phyloP scores from a whole-genome alignment of 2,888 invertebrate species.

The Oligia latruncula region DNA sequence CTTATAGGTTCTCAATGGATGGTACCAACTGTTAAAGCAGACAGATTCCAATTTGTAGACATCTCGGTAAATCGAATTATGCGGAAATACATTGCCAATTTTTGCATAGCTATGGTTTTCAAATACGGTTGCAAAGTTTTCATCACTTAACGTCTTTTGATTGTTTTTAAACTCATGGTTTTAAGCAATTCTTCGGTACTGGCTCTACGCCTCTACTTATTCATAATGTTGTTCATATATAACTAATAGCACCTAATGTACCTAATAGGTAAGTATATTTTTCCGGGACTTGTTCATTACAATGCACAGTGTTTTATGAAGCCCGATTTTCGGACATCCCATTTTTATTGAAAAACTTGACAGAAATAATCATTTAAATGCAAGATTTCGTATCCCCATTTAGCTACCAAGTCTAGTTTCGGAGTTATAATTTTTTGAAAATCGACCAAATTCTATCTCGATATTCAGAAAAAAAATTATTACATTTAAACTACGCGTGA shows the following conservation, averaged over 20 bases:
- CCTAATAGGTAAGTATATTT: not conserved
- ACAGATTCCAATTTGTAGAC: not conserved
- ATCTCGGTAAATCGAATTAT: not conserved
- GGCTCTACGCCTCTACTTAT: not conserved
- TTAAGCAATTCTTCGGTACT: not conserved
- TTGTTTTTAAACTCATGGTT: not conserved
- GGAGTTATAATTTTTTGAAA: too few species aligned
- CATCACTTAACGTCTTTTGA: not conserved
- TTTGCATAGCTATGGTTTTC: not conserved
- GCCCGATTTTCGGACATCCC: too few species aligned
- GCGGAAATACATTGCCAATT: not conserved
- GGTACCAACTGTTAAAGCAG: not conserved
- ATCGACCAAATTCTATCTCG: too few species aligned
- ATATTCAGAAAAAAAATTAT: too few species aligned
- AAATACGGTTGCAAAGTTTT: not conserved
- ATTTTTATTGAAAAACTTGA: too few species aligned
- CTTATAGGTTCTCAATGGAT: not conserved
- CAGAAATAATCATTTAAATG: too few species aligned
- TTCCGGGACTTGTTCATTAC: slow-evolving; percentile 31
- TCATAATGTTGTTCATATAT: too few species aligned
- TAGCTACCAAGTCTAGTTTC: too few species aligned
- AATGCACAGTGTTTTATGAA: too few species aligned
- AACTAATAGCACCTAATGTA: not conserved
- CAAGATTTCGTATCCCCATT: too few species aligned
- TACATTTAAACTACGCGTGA: too few species aligned